Percentiles rank a stretch among this genome's conserved stretches.
Evolutionary conservation across 2,888 invertebrate genomes (phyloP).

Genomic region (Stenurella melanura): DNA sequence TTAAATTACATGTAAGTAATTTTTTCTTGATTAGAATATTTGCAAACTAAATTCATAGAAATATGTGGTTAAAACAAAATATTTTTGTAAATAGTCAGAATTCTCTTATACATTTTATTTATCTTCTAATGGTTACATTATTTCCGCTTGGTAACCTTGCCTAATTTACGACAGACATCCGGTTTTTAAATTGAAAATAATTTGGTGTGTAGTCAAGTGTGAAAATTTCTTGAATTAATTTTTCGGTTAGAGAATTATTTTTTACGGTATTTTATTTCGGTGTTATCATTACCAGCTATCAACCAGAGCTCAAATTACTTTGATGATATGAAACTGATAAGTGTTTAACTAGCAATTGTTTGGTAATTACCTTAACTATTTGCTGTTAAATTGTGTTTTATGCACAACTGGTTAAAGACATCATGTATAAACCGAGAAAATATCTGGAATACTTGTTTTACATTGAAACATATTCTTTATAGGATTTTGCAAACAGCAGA

Average conservation of each 20-base stretch:
- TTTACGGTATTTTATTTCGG: constrained; percentile 28
- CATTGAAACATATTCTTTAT: too few species aligned
- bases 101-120: constrained; percentile 21
- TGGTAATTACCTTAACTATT: neutral
- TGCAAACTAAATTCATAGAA: too few species aligned
- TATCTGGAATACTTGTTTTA: too few species aligned
- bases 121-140: constrained; percentile 30
- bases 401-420: neutral
- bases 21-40: too few species aligned
- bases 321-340: constrained; percentile 3
- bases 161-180: constrained; percentile 40
- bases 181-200: constrained; percentile 40
- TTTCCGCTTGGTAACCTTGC: constrained; percentile 35
- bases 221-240: constrained; percentile 40
- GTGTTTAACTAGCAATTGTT: constrained; percentile 2
- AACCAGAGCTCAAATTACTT: neutral
- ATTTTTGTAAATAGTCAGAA: constrained; percentile 14
- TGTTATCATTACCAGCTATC: constrained; percentile 22
- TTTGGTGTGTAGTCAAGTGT: constrained; percentile 35
- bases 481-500: too few species aligned
- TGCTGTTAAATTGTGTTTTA: neutral
- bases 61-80: neutral
- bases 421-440: too few species aligned
- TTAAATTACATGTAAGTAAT: too few species aligned
- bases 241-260: constrained; percentile 29